These are phyloP conservation scores for Fregata magnificens DNA, from an alignment of 2,113 vertebrate genomes.

Conservation along the genomic window DNA sequence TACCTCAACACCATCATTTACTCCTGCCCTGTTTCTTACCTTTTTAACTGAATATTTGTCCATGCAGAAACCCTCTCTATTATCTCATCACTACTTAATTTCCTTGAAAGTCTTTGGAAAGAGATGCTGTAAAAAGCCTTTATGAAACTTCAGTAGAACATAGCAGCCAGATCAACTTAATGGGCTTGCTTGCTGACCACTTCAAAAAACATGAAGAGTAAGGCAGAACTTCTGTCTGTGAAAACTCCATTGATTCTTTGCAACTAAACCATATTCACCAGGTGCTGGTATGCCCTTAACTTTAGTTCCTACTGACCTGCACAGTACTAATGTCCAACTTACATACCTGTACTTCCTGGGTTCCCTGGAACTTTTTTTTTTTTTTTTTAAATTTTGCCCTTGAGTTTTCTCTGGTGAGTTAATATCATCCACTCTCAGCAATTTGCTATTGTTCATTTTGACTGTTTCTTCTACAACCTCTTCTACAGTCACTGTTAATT, in stretches of 20 bases:
- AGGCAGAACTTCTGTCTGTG: not conserved
- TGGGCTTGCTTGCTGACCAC: not conserved
- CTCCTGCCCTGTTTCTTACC: not conserved
- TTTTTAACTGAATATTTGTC: not conserved
- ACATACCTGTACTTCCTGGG: not conserved
- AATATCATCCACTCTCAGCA: not conserved
- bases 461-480: not conserved
- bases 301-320: not conserved
- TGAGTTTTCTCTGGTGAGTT: not conserved
- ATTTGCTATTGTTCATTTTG: not conserved
- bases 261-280: not conserved
- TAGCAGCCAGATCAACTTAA: not conserved
- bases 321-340: not conserved
- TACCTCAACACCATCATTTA: not conserved
- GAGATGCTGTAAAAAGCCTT: not conserved
- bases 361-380: not conserved
- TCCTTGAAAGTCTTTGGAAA: not conserved
- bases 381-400: not conserved
- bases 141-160: not conserved
- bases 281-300: not conserved
- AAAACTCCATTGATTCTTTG: not conserved
- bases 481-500: not conserved
- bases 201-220: not conserved
- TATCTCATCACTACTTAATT: not conserved
- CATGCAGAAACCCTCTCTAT: not conserved